phyloP scores from a whole-genome alignment of 2,113 vertebrate species.

The Ammodytes dubius region DNA sequence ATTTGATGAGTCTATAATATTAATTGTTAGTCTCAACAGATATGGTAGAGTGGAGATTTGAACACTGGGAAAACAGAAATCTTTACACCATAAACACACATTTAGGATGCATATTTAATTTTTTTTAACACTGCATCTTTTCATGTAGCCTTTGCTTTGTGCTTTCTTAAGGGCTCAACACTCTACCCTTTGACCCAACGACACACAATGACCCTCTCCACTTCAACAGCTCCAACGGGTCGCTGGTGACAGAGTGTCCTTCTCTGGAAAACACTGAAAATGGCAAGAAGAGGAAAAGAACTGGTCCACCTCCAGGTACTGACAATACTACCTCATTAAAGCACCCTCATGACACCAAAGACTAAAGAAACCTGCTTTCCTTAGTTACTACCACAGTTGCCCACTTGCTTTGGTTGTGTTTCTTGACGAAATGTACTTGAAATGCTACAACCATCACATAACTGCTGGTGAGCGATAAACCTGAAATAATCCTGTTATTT shows the following conservation, averaged over 20 bases:
- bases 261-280: slow-evolving; percentile 83
- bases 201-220: slow-evolving; percentile 84
- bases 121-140: neutral
- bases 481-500: slow-evolving; percentile 66
- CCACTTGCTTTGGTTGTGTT: slow-evolving; percentile 24
- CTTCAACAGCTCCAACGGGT: slow-evolving; percentile 76
- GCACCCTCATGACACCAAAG: neutral
- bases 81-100: neutral
- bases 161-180: slow-evolving; percentile 84
- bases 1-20: neutral
- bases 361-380: neutral
- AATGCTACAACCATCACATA: slow-evolving; percentile 48
- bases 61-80: neutral
- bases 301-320: slow-evolving; percentile 85
- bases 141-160: slow-evolving; percentile 33
- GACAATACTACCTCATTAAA: neutral
- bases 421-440: slow-evolving; percentile 52
- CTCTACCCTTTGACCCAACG: slow-evolving; percentile 87
- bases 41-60: neutral
- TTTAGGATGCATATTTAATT: neutral
- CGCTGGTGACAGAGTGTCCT: slow-evolving; percentile 76
- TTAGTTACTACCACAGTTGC: neutral
- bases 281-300: slow-evolving; percentile 63
- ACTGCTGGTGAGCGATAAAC: slow-evolving; percentile 65
- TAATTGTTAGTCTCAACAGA: neutral